phyloP scores from a whole-genome alignment of 2,797 vertebrate genomes.

The Sebastiscus tertius region DNA sequence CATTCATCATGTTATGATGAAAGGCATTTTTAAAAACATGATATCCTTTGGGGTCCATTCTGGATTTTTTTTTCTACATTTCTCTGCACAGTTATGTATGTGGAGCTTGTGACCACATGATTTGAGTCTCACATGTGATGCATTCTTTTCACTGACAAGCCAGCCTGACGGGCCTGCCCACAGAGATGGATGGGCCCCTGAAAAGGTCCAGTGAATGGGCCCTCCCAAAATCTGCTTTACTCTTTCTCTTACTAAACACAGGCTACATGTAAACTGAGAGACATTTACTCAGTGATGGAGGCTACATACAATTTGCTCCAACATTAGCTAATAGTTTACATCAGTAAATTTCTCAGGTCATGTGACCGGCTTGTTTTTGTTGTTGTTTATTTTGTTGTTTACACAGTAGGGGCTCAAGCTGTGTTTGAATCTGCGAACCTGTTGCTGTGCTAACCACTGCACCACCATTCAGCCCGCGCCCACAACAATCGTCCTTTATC shows the following conservation, averaged over 20 bases:
- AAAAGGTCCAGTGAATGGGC: background rate
- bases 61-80: background rate
- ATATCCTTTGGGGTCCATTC: too few relatives aligned
- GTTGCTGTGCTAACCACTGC: too few relatives aligned
- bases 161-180: background rate
- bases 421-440: too few relatives aligned
- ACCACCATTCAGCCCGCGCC: too few relatives aligned
- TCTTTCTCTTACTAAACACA: background rate
- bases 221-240: background rate
- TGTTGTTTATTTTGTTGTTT: too few relatives aligned
- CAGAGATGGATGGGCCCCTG: background rate
- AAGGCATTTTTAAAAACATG: too few relatives aligned
- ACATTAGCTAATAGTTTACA: too few relatives aligned
- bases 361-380: too few relatives aligned
- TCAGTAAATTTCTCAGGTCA: too few relatives aligned
- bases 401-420: too few relatives aligned
- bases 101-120: background rate
- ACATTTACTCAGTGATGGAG: background rate
- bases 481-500: too few relatives aligned
- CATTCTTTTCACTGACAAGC: background rate
- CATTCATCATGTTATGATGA: background rate
- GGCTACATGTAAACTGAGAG: background rate
- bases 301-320: background rate
- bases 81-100: background rate
- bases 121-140: background rate